Evolutionary conservation across 2,113 vertebrate species (phyloP).

Genomic region (Porphyrio hochstetteri): DNA sequence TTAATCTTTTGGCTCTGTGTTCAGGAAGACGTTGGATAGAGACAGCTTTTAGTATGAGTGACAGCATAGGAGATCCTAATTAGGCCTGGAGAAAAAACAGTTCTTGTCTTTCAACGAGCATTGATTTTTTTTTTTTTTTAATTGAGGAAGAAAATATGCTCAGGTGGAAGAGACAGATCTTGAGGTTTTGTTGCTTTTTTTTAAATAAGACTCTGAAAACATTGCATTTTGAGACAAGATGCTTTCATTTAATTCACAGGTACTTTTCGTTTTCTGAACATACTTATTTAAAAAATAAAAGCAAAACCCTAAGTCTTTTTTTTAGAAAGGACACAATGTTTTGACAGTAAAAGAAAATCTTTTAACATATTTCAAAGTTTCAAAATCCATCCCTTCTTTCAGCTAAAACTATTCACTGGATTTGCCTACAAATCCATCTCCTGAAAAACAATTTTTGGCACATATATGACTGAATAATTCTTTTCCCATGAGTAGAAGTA

Average conservation of each 20-base stretch:
- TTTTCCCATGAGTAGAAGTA: neutral
- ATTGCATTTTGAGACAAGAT: neutral
- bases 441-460: neutral
- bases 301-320: accelerated
- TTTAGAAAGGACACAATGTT: neutral
- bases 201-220: neutral
- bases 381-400: neutral
- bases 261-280: neutral
- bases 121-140: neutral
- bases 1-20: conserved; percentile 4
- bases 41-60: conserved; percentile 16
- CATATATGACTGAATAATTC: neutral
- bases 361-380: neutral
- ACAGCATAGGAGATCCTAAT: conserved; percentile 2
- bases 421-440: neutral
- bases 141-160: neutral
- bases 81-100: neutral
- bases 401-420: neutral
- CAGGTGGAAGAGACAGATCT: neutral
- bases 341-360: accelerated
- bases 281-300: neutral
- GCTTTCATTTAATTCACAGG: neutral
- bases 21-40: conserved; percentile 31
- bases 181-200: neutral
- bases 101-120: neutral